phyloP scores from a whole-genome alignment of 2,113 vertebrate genomes.

The Turnix velox region DNA sequence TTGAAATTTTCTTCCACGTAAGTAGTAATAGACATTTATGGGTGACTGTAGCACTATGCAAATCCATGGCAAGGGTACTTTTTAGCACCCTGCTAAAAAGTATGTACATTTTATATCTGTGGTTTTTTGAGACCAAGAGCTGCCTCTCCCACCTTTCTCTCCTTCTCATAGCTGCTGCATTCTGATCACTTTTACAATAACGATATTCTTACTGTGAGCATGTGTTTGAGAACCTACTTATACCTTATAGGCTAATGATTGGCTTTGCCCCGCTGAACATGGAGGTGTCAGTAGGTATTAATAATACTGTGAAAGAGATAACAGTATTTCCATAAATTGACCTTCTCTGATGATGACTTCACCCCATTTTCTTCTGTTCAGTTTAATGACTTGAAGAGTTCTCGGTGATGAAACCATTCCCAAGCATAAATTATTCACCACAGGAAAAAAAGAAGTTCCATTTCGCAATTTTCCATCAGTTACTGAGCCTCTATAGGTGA shows the following conservation, averaged over 20 bases:
- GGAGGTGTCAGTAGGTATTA: slow-evolving; percentile 61
- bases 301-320: slow-evolving; percentile 65
- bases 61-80: neutral
- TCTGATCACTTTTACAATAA: neutral
- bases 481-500: slow-evolving; percentile 29
- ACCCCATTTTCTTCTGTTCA: slow-evolving; percentile 67
- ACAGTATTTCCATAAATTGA: slow-evolving; percentile 71
- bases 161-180: neutral
- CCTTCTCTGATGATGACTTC: slow-evolving; percentile 67
- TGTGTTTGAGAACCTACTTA: slow-evolving; percentile 27
- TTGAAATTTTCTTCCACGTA: neutral
- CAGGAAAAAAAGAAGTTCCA: slow-evolving; percentile 38
- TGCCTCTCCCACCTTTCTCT: slow-evolving; percentile 16
- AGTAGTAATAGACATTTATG: neutral
- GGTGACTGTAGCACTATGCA: neutral
- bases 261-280: neutral
- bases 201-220: neutral
- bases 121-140: neutral
- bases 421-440: slow-evolving; percentile 68
- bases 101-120: neutral
- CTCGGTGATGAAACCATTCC: slow-evolving; percentile 60
- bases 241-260: slow-evolving; percentile 44
- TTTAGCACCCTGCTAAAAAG: neutral
- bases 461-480: slow-evolving; percentile 46
- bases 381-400: slow-evolving; percentile 67